These are phyloP conservation scores for Lepidostoma basale DNA, from an alignment of 1,140 invertebrate species.

Conservation along the genomic window DNA sequence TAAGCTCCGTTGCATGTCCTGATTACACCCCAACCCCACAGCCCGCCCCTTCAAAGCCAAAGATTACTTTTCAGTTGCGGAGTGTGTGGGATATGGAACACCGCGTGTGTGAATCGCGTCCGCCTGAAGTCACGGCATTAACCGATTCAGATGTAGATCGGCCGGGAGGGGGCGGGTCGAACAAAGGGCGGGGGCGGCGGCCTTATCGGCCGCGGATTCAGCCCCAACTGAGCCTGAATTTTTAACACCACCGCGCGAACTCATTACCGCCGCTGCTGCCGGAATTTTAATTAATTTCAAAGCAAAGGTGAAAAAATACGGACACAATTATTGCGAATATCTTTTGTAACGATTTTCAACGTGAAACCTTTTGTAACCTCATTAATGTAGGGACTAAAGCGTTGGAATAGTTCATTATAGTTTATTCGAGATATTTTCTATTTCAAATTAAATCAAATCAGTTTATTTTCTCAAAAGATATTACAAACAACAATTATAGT, in stretches of 20 bases:
- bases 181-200: constrained; percentile 10
- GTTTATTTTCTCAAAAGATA: too few species aligned
- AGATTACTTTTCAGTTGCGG: too few species aligned
- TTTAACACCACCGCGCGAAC: constrained; percentile 14
- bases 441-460: too few species aligned
- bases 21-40: too few species aligned
- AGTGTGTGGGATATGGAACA: too few species aligned
- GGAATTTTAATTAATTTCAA: constrained; percentile 2
- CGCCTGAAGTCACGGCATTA: constrained; percentile 25
- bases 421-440: too few species aligned
- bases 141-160: constrained; percentile 17
- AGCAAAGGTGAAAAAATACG: background rate
- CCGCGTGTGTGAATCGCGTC: background rate
- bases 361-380: background rate
- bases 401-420: too few species aligned
- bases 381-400: too few species aligned
- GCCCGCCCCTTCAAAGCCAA: too few species aligned
- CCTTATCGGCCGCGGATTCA: constrained; percentile 6
- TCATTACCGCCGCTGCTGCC: background rate
- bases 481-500: too few species aligned
- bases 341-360: background rate
- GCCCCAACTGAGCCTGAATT: constrained; percentile 4
- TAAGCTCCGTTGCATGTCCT: too few species aligned
- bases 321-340: background rate
- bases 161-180: constrained; percentile 7